A percentile compares a stretch with the other conserved stretches of the same genome.
Evolutionary conservation across 2,113 vertebrate species (phyloP).

Genomic region (Nipponia nippon): DNA sequence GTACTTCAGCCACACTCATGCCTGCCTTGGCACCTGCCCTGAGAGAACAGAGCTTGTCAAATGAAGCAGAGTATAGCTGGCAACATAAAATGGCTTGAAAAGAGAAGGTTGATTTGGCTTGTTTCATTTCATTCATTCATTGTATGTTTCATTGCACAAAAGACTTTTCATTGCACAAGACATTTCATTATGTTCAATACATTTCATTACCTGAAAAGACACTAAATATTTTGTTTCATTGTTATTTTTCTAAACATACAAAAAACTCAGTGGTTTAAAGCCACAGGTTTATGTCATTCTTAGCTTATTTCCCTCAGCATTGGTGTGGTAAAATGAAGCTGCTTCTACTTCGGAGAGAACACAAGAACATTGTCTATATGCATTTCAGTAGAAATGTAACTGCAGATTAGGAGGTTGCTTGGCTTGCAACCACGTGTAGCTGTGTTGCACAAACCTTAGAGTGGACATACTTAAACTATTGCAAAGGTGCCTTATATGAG

Average conservation of each 20-base stretch:
- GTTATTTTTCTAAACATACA: background rate
- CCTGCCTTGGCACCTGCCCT: background rate
- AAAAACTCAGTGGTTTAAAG: background rate
- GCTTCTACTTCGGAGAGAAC: background rate
- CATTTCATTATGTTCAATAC: background rate
- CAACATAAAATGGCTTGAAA: background rate
- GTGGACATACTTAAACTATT: background rate
- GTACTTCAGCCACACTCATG: background rate
- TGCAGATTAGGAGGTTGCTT: background rate
- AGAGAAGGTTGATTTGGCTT: background rate
- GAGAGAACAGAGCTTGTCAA: background rate
- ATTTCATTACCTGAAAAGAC: constrained; percentile 23
- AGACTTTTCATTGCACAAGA: background rate
- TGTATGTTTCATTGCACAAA: background rate
- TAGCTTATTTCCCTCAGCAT: background rate
- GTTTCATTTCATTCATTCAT: background rate
- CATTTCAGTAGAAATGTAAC: background rate
- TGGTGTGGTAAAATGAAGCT: background rate
- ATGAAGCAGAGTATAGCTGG: background rate
- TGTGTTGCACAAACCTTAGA: background rate
- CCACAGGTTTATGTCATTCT: background rate
- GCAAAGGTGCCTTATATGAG: background rate
- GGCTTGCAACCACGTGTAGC: background rate
- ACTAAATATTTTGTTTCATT: background rate
- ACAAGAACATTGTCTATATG: background rate